phyloP scores from a whole-genome alignment of 2,888 invertebrate genomes.

The Mythimna loreyi region DNA sequence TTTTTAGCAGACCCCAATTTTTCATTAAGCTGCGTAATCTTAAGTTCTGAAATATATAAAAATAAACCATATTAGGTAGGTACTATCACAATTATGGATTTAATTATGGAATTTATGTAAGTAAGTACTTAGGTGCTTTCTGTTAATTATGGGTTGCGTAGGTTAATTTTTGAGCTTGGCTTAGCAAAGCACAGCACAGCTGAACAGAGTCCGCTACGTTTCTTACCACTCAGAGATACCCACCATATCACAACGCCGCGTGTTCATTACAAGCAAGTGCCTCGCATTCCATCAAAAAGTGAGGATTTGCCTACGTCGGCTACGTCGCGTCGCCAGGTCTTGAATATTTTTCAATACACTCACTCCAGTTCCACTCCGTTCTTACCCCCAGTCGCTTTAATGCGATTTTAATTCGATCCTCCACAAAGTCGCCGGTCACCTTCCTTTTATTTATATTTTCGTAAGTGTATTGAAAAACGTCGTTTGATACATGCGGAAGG shows the following conservation, averaged over 20 bases:
- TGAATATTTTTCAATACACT: too few species aligned
- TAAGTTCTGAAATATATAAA: slow-evolving; percentile 90
- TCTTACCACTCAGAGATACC: background rate
- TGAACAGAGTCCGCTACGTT: background rate
- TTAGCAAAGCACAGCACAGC: background rate
- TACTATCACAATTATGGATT: background rate
- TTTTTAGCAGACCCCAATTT: slow-evolving; percentile 94
- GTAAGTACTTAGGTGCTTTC: background rate
- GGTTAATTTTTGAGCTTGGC: background rate
- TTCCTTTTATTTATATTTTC: too few species aligned
- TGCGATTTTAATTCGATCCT: too few species aligned
- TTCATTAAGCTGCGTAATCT: slow-evolving; percentile 94
- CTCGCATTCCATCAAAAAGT: background rate
- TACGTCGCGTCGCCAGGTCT: too few species aligned
- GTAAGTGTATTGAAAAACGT: too few species aligned
- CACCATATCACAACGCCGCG: background rate
- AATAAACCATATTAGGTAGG: background rate
- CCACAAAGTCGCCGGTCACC: too few species aligned
- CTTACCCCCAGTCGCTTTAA: too few species aligned
- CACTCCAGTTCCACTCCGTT: too few species aligned
- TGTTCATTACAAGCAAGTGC: background rate
- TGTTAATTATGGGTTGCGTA: background rate
- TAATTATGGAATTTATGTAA: too few species aligned
- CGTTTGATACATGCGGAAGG: too few species aligned
- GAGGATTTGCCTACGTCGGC: too few species aligned